Evolutionary conservation across 2,888 invertebrate genomes (phyloP), one percentile per base, ranked within the genome.

Genomic region (Diarsia mendica): DNA sequence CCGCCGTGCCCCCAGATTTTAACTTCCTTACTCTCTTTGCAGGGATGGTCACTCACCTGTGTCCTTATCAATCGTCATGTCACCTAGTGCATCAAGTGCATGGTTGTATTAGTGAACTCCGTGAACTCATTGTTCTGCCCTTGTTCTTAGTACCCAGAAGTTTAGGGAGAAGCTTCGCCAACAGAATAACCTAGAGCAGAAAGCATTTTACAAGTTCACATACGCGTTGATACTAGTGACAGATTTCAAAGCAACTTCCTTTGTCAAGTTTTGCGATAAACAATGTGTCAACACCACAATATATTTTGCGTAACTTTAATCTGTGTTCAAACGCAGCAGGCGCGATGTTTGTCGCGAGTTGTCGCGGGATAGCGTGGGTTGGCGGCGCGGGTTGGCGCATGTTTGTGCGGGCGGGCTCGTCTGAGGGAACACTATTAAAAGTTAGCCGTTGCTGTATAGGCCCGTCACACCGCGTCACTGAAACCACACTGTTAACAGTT

Each of bases 401-500:
- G n/a, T 11, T 55, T 4, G 60, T 66, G 68, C 51, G 61, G 33
- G 44, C 13, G 33, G 75, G 65, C 69, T 70, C 61, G 66, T 44
- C 48, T 44, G 72, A 51, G 5, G 61, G 61, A 75, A 84, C 85
- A 75, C 81, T 85, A 85, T 85, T 85, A 81, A 81, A 85, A 85
- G 81, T 85, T 85, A 46, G 51, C 3, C 72, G 74, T 11, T 39
- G 44, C 69, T 60, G 23, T 63, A 58, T 67, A 84, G 69, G 61
- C 53, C 18, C 44, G 72, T 81, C 73, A 83, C 63, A 80, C 53
- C 53, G 60, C 44, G 63, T 69, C 66, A 69, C 78, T 44, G 71
- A 79, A 61, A 67, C 80, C 75, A 55, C 80, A 44, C 67, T 39
- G 46, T 69, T 67, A 68, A 68, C 65, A 67, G 64, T 60, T 79